phyloP scores from a whole-genome alignment of 1,140 invertebrate species.

The Sminthurinus signatus region DNA sequence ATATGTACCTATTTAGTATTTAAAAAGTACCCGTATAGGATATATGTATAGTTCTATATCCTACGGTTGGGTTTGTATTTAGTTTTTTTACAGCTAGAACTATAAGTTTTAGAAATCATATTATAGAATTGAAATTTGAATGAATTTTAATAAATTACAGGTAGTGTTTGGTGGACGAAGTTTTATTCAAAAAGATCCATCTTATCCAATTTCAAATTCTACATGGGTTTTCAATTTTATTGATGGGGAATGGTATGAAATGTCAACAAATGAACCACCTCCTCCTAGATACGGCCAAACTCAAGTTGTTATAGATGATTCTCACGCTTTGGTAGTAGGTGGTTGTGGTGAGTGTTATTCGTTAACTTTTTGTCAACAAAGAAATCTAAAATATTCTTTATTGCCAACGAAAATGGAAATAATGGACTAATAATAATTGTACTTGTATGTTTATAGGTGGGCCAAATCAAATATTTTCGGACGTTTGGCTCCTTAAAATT shows the following conservation, averaged over 20 bases:
- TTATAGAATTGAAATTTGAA: too few species aligned
- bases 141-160: too few species aligned
- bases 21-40: too few species aligned
- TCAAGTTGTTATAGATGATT: constrained; percentile 59
- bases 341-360: constrained; percentile 47
- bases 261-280: constrained; percentile 54
- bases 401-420: background rate
- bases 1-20: too few species aligned
- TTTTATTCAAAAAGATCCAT: constrained; percentile 32
- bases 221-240: constrained; percentile 81
- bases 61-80: too few species aligned
- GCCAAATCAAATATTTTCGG: constrained; percentile 61
- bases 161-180: constrained; percentile 74
- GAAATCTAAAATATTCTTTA: too few species aligned
- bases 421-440: background rate
- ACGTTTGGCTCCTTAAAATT: constrained; percentile 63
- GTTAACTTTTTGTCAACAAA: too few species aligned
- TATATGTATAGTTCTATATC: too few species aligned
- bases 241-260: constrained; percentile 68
- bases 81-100: too few species aligned
- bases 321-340: constrained; percentile 44
- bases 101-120: too few species aligned
- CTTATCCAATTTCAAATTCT: constrained; percentile 61
- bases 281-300: constrained; percentile 82
- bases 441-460: too few species aligned